Base-by-base conservation (phyloP, 2,888 invertebrate genomes). In the Drosophila sordidula region DNA sequence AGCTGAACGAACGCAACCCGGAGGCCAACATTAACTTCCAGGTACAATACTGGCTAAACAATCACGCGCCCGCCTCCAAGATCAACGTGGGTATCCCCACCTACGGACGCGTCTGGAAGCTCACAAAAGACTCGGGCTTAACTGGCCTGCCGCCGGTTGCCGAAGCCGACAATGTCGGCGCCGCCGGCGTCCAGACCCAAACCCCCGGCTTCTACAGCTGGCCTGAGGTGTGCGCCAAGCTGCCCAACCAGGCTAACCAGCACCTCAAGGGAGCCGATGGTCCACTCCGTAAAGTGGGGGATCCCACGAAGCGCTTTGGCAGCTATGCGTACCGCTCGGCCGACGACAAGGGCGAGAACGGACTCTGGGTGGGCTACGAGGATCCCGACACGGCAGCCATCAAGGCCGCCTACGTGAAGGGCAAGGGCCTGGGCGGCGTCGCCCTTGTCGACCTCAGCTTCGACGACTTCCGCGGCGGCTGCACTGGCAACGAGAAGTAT, bases 391-490 rank as follows among this genome's bases (percentile, higher is more conserved):
- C 96, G 0, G 96, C 96, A 52, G 96, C 95, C 39, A 95, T 95
- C 88, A 97, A 97, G 91, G 97, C 96, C 0, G 92, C 93, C 11
- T 97, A 95, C 83, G 96, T 93, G 36, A 94, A 95, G 83, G 94
- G 94, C 1, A 96, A 95, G 91, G 95, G 95, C 32, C 94, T 97
- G 5, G 97, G 96, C 16, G 97, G 97, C 49, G 93, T 97, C 12
- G 95, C 96, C 0, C 93, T 97, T 34, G 93, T 94, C 25, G 97
- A 97, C 77, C 92, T 97, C 29, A 95, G 96, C 0, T 92, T 95
- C 91, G 97, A 97, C 75, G 97, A 97, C 90, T 96, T 96, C 93
- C 95, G 96, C 52, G 97, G 97, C 9, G 93, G 95, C 8, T 97
- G 97, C 93, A 95, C 94, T 3, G 95, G 95, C 0, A 95, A 95